Conservation (phyloP, 37 sponge, comb jelly and placozoan species). For the Cliona cf. orientalis region DNA sequence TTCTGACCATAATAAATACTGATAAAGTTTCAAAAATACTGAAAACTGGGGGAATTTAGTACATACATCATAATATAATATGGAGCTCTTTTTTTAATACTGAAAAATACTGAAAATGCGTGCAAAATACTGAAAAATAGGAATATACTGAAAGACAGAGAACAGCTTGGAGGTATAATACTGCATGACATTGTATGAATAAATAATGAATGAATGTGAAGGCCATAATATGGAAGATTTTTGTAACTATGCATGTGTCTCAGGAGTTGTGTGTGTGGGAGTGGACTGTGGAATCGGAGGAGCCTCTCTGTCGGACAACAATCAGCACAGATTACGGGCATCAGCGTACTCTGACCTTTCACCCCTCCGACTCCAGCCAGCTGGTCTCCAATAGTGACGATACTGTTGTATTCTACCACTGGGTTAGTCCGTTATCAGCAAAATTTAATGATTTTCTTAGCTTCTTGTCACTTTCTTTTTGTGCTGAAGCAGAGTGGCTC, state of each 20-base stretch:
- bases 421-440: constrained; percentile 53
- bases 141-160: too few species aligned
- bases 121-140: too few species aligned
- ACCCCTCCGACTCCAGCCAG: constrained; percentile 62
- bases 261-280: constrained; percentile 87
- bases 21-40: too few species aligned
- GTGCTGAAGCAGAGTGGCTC: background rate
- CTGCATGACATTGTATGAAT: background rate
- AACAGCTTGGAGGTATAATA: background rate
- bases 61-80: too few species aligned
- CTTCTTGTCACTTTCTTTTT: background rate
- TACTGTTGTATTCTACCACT: constrained; percentile 87
- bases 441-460: background rate
- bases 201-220: background rate
- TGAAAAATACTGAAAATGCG: too few species aligned
- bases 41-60: too few species aligned
- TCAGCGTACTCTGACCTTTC: constrained; percentile 73
- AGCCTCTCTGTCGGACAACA: constrained; percentile 47
- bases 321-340: constrained; percentile 41
- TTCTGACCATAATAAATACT: too few species aligned
- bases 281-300: constrained; percentile 82
- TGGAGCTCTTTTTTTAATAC: too few species aligned
- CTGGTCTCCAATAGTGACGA: constrained; percentile 80
- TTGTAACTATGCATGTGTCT: background rate
- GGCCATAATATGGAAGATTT: background rate